These are phyloP conservation scores for Plotosus lineatus DNA, from an alignment of 2,113 vertebrate species.

Conservation along the genomic window DNA sequence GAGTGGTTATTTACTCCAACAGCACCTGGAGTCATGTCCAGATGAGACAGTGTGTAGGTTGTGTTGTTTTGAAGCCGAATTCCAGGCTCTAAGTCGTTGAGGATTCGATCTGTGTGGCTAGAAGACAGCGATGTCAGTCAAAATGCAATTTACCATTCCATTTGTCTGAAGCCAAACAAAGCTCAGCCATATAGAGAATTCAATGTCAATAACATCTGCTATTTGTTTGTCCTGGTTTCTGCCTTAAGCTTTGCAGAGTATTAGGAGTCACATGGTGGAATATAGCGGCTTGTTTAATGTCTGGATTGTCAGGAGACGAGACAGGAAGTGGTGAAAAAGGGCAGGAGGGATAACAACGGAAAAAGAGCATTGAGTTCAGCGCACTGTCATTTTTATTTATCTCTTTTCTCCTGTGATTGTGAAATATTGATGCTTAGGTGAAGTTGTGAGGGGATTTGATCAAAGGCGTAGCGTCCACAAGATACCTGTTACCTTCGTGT, in stretches of 20 bases:
- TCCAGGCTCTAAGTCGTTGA: not conserved
- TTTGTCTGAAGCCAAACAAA: conserved; percentile 49
- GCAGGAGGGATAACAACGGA: conserved; percentile 36
- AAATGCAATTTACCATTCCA: conserved; percentile 45
- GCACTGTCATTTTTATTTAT: not conserved
- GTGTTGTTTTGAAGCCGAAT: not conserved
- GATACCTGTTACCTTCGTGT: not conserved
- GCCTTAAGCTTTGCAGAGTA: conserved; percentile 27
- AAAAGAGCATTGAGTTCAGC: conserved; percentile 7
- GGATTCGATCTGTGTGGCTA: conserved; percentile 3
- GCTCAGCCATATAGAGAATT: conserved; percentile 38
- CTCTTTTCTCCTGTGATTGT: conserved; percentile 3
- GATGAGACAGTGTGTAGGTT: not conserved
- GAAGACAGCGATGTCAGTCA: conserved; percentile 33
- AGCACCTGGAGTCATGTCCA: not conserved
- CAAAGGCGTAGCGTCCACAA: not conserved
- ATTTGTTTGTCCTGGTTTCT: conserved; percentile 45
- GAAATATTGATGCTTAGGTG: not conserved
- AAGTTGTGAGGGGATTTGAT: not conserved
- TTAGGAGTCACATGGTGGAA: conserved; percentile 36
- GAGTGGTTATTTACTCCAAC: not conserved
- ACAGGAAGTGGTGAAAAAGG: conserved; percentile 31
- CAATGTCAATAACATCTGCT: conserved; percentile 43
- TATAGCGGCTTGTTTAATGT: conserved; percentile 40
- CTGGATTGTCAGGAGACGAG: conserved; percentile 33